A percentile compares a stretch with the other conserved stretches of the same genome.
These are phyloP conservation scores for Tragelaphus eurycerus DNA, from an alignment of 2,797 vertebrate species.

Conservation along the genomic window DNA sequence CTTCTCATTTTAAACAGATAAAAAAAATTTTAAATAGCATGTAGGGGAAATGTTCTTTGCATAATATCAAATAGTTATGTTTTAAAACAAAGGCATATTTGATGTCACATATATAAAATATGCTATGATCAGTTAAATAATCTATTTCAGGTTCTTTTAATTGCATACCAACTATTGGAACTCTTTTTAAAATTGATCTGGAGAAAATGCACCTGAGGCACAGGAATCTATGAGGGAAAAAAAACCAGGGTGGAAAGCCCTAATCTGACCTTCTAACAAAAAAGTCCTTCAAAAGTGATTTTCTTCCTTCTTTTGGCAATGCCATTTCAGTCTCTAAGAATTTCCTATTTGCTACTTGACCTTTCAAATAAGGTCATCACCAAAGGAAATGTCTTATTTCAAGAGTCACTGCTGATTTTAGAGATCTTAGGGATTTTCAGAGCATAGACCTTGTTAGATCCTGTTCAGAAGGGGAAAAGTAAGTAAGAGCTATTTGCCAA, in stretches of 20 bases:
- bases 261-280: constrained; percentile 70
- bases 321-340: constrained; percentile 59
- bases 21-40: neutral
- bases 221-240: neutral
- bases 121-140: neutral
- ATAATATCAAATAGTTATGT: neutral
- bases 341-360: constrained; percentile 71
- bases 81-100: neutral
- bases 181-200: neutral
- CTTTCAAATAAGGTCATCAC: constrained; percentile 67
- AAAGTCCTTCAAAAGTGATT: constrained; percentile 72
- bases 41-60: neutral
- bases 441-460: constrained; percentile 33
- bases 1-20: neutral
- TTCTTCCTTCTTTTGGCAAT: constrained; percentile 61
- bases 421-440: constrained; percentile 9
- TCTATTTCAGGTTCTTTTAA: neutral
- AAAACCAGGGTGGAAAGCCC: constrained; percentile 44
- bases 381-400: constrained; percentile 71
- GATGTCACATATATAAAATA: neutral
- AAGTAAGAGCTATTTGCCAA: constrained; percentile 51
- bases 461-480: constrained; percentile 13
- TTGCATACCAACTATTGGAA: neutral
- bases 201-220: neutral
- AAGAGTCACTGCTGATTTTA: constrained; percentile 45